These are phyloP conservation scores for Ascidia mentula DNA, from an alignment of 23 tunicate genomes.

Conservation along the genomic window DNA sequence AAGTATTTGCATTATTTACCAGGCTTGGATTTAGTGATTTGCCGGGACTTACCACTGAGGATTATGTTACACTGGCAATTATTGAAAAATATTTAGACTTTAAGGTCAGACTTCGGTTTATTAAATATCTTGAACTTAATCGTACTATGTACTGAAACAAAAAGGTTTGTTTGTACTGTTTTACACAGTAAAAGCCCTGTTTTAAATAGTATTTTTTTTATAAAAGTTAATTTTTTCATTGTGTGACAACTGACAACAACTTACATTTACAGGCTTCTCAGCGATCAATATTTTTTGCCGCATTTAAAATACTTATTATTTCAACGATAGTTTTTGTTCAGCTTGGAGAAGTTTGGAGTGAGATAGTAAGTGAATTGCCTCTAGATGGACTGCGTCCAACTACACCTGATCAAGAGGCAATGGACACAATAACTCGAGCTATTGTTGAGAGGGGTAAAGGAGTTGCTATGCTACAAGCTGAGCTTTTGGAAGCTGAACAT, in stretches of 20 bases:
- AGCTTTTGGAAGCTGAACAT: constrained; percentile 78
- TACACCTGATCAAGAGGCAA: constrained; percentile 85
- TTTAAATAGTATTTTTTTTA: too few species aligned
- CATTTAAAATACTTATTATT: too few species aligned
- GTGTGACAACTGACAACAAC: too few species aligned
- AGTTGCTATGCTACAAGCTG: constrained; percentile 77
- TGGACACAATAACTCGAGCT: constrained; percentile 78
- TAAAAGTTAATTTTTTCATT: too few species aligned
- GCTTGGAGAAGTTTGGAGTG: constrained; percentile 96
- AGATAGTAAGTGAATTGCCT: constrained; percentile 66
- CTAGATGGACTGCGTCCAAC: constrained; percentile 68
- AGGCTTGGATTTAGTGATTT: constrained; percentile 94
- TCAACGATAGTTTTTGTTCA: too few species aligned
- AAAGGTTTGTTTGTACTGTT: neutral
- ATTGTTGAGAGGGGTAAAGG: constrained; percentile 79
- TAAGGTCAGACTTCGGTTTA: constrained; percentile 35
- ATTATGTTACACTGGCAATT: constrained; percentile 86
- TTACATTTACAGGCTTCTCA: too few species aligned
- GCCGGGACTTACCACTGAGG: constrained; percentile 93
- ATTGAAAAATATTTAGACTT: constrained; percentile 97
- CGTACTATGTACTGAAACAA: neutral
- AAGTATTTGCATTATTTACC: constrained; percentile 74
- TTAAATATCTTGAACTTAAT: neutral
- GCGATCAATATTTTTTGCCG: too few species aligned
- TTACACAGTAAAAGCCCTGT: too few species aligned